Evolutionary conservation across 2,113 vertebrate species (phyloP), one percentile per base, ranked within the genome.

Genomic region (Entosphenus tridentatus): DNA sequence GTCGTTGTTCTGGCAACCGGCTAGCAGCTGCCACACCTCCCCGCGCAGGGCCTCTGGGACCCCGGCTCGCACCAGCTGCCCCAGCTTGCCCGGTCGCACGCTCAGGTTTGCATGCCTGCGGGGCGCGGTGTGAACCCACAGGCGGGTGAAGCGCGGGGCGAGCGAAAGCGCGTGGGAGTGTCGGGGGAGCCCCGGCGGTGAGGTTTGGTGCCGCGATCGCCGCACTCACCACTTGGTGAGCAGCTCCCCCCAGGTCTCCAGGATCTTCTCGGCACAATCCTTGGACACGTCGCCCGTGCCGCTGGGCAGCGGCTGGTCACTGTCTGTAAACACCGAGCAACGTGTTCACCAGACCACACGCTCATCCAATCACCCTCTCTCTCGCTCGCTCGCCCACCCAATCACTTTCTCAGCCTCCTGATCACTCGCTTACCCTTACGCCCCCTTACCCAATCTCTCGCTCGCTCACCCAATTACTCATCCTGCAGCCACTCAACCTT

Each of bases 281-380:
- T 96, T 98, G 70, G 93, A 96, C 73, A 98, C 93, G 57, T 95
- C 88, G 55, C 93, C 93, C 12, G 90, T 95, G 72, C 93, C 93
- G 76, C 93, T 98, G 73, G 86, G 91, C 70, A 96, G 86, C 76
- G 96, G 90, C 73, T 84, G 93, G 80, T 98, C 93, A 70, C 90
- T 96, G 57, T 96, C 93, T 98, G 79, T 2, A 80, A 71, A 75
- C 73, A 58, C 69, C 57, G 39, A 39, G 39, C 39, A 39, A 39
- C 39, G 39, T 39, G 39, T 39, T 39, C 39, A 39, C 39, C 39
- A 39, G 39, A 39, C 39, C 39, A 39, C 5, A 39, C 39, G 39
- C 39, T 39, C 39, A 39, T 39, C 39, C 39, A 39, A 39, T 39
- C 39, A 39, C 39, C 39, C 39, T 39, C 3, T n/a, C 39, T 39